phyloP scores from a whole-genome alignment of 2,888 invertebrate genomes.

The Scrobipalpa costella region DNA sequence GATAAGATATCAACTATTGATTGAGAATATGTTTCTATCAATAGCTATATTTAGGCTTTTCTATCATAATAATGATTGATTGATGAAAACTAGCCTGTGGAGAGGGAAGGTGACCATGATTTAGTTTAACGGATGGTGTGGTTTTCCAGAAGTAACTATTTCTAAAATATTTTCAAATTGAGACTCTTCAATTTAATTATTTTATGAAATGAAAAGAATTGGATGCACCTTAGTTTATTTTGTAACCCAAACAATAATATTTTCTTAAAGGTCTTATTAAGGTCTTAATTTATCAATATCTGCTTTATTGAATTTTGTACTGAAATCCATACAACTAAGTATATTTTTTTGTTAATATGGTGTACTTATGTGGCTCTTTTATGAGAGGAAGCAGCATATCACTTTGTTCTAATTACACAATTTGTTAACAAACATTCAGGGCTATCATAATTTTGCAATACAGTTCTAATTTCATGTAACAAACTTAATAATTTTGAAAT shows the following conservation, averaged over 20 bases:
- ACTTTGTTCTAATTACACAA: neutral
- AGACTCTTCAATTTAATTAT: too few species aligned
- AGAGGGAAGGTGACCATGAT: neutral
- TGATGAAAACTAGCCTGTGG: too few species aligned
- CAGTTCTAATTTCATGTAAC: too few species aligned
- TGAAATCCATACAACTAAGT: neutral
- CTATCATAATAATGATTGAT: too few species aligned
- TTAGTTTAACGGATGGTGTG: neutral
- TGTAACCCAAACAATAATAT: too few species aligned
- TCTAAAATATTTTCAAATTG: too few species aligned
- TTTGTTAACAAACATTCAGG: neutral
- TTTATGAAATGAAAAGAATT: too few species aligned
- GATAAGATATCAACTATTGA: slow-evolving; percentile 1
- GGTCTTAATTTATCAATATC: neutral
- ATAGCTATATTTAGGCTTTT: too few species aligned
- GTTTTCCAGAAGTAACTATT: too few species aligned
- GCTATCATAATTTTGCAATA: neutral
- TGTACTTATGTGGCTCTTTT: neutral
- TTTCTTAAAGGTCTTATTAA: too few species aligned
- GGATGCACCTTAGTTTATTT: too few species aligned
- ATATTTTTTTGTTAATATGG: neutral
- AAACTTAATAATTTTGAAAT: too few species aligned
- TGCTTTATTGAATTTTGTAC: neutral
- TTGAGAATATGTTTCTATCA: neutral
- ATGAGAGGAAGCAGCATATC: slow-evolving; percentile 2